Base-by-base conservation (phyloP, 2,113 vertebrate species). In the Trachemys scripta region DNA sequence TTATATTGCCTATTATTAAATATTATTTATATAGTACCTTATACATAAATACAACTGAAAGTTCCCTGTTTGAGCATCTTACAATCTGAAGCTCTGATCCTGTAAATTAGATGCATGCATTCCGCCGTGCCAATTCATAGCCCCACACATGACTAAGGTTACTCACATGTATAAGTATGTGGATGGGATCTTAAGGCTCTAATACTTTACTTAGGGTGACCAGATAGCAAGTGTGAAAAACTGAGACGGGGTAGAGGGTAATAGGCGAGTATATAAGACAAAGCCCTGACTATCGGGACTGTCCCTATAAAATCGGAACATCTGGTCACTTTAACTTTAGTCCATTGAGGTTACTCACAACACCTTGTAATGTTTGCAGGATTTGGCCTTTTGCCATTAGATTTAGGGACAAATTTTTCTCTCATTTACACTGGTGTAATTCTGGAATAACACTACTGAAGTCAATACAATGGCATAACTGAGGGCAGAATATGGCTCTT, bases 61-160 rank as follows among this genome's bases (percentile, higher is more conserved):
- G 11, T 81, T 87, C 90, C 51, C 62, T 90, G 42, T 16, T 53
- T 22, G n/a, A 14, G 31, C 54, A 54, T 0, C 0, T 54, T 59
- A 1, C 14, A 75, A 79, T 24, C 29, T 17, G 86, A 82, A 79
- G 13, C 0, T 2, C 47, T 82, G 20, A 75, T 29, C 29, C 51
- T 8, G 35, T 47, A 45, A 22, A 5, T 45, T 16, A 12, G 47
- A n/a, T 8, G 84, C 25, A 9, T 0, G 16, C 1, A 3, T n/a
- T 65, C 42, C 16, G 10, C 19, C 3, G 20, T 84, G 27, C 50
- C 50, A 38, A 16, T 42, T 0, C 0, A 47, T 8, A 75, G 13
- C 20, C 56, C 75, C 31, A 59, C 27, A 10, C 27, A 59, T 59
- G 25, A 29, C 11, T 49, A 62, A 24, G 8, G 11, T 38, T 19